Evolutionary conservation across 2,888 invertebrate species (phyloP), one percentile per base, ranked within the genome.

Genomic region (Hoplodrina blanda): DNA sequence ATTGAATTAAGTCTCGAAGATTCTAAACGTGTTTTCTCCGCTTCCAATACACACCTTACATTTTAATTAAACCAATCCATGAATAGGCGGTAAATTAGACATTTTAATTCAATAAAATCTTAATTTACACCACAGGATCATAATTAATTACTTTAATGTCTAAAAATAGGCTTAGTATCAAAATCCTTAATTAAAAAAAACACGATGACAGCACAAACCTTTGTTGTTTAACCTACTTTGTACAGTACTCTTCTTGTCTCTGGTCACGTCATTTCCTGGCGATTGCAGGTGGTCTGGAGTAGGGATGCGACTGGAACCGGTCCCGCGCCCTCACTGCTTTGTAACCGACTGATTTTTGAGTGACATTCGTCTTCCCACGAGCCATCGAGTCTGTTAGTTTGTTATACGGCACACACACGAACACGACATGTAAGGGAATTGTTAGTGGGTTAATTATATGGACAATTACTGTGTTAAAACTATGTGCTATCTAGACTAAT

Each of bases 331-430:
- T 87, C 74, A 94, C 92, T 83, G 95, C 91, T 94, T 95, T 96
- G 76, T 87, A 95, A 92, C 95, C 95, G 67, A 95, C 94, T 91
- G 93, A 88, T 77, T 87, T 95, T 90, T 94, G 91, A 92, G 89
- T 92, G 79, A 88, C 76, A 85, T 85, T 87, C 67, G 81, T 69
- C 83, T 89, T 91, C 68, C 80, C 76, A 30, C 87, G 86, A 72
- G 68, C 78, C 76, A 65, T 75, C 19, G 77, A 71, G 62, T 88
- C 93, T 94, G 89, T 93, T 94, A 93, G 90, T 92, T 81, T 68
- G 89, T 92, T 91, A 91, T 81, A 89, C 84, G 63, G 69, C 83
- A 82, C 74, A 82, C 79, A 80, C 73, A 79, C 76, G 75, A 69
- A 80, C 78, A 81, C 83, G 85, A 89, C 88, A 87, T 84, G 77